phyloP scores from a whole-genome alignment of 1,140 invertebrate species.

The Drosophila bifasciata region DNA sequence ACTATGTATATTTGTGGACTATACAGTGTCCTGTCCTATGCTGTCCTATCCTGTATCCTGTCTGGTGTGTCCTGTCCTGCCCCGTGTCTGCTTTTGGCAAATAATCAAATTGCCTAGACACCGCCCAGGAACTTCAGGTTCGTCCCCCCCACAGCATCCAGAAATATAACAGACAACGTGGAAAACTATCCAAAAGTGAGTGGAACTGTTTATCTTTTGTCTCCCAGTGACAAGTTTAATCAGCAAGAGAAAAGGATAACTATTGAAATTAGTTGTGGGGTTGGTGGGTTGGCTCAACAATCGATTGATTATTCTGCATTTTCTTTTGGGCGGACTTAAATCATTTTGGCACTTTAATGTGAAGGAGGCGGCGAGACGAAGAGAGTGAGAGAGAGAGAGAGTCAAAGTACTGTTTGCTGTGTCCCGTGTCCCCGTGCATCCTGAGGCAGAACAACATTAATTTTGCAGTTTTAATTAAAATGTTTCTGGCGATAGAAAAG shows the following conservation, averaged over 20 bases:
- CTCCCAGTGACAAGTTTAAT: slow-evolving; percentile 80
- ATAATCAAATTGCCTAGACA: slow-evolving; percentile 81
- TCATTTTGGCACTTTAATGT: slow-evolving; percentile 74
- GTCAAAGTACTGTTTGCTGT: background rate
- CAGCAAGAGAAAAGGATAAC: slow-evolving; percentile 75
- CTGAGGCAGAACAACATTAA: slow-evolving; percentile 54
- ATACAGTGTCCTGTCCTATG: too few species aligned
- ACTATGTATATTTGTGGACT: too few species aligned
- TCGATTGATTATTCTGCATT: slow-evolving; percentile 64
- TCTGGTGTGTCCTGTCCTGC: slow-evolving; percentile 24
- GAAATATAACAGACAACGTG: slow-evolving; percentile 32
- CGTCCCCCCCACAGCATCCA: slow-evolving; percentile 11
- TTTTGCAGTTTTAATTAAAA: slow-evolving; percentile 80
- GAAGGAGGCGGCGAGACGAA: background rate
- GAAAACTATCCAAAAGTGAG: slow-evolving; percentile 45
- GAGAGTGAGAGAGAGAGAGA: background rate
- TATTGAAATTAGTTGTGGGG: slow-evolving; percentile 78
- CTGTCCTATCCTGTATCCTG: slow-evolving; percentile 28
- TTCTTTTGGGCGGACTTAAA: slow-evolving; percentile 46
- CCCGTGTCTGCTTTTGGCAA: slow-evolving; percentile 72
- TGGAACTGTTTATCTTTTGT: slow-evolving; percentile 79
- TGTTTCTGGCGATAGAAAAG: slow-evolving; percentile 41
- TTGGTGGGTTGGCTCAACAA: slow-evolving; percentile 38
- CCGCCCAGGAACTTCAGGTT: slow-evolving; percentile 24
- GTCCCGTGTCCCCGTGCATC: slow-evolving; percentile 13